These are phyloP conservation scores for Epinotia ramella DNA, from an alignment of 2,888 invertebrate genomes.

Conservation along the genomic window DNA sequence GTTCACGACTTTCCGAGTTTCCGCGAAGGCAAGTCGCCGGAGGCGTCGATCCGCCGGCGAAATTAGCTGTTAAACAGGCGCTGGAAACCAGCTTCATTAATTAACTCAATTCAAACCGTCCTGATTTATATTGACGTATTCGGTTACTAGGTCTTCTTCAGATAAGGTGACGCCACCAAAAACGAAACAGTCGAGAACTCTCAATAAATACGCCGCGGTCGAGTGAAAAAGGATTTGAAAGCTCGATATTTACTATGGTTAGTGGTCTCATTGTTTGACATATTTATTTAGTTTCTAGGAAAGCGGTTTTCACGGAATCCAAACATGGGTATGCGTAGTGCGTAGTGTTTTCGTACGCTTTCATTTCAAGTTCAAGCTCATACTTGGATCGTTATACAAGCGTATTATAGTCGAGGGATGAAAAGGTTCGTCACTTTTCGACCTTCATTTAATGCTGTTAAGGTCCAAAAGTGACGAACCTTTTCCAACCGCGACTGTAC, in stretches of 20 bases:
- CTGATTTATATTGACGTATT: slow-evolving; percentile 46
- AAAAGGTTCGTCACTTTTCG: too few species aligned
- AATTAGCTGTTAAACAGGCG: slow-evolving; percentile 63
- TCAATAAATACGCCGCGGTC: background rate
- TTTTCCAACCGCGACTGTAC: too few species aligned
- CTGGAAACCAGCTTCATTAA: slow-evolving; percentile 59
- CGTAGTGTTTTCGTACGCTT: background rate
- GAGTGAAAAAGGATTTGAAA: slow-evolving; percentile 8
- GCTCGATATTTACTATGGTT: background rate
- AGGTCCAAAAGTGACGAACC: background rate
- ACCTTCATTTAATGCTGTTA: too few species aligned
- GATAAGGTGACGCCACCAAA: background rate
- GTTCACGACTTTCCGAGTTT: slow-evolving; percentile 42
- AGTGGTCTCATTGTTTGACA: slow-evolving; percentile 9
- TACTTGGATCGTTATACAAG: background rate
- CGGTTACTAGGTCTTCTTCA: slow-evolving; percentile 34
- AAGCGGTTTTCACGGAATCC: background rate
- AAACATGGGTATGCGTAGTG: background rate
- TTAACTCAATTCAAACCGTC: slow-evolving; percentile 57
- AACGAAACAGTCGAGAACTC: background rate
- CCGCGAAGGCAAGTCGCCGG: slow-evolving; percentile 46
- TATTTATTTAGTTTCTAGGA: slow-evolving; percentile 9
- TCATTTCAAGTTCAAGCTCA: background rate
- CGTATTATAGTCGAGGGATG: too few species aligned
- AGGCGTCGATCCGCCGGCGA: slow-evolving; percentile 50